Conservation (phyloP, 2,888 invertebrate species). For the Dexiosoma caninum region DNA sequence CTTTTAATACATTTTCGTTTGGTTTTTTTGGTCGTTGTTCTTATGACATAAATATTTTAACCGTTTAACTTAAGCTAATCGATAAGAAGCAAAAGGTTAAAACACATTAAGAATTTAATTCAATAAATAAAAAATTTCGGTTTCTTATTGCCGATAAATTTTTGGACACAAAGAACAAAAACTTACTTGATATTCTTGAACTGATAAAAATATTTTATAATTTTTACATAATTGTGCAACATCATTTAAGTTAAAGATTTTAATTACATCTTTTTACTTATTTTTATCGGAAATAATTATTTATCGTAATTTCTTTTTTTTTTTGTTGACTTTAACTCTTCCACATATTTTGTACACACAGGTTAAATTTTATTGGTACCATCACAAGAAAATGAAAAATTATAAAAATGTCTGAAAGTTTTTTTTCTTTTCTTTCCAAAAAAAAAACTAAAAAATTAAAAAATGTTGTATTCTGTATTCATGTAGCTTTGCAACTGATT, state of each 20-base stretch:
- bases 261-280: neutral
- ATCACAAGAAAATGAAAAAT: slow-evolving; percentile 19
- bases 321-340: neutral
- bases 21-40: slow-evolving; percentile 22
- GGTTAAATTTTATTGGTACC: slow-evolving; percentile 30
- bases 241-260: neutral
- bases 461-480: slow-evolving; percentile 64
- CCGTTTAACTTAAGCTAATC: slow-evolving; percentile 60
- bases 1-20: slow-evolving; percentile 33
- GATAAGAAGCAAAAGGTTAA: slow-evolving; percentile 60
- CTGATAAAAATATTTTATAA: slow-evolving; percentile 4
- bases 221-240: slow-evolving; percentile 41
- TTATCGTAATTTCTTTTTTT: too few relatives aligned
- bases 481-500: slow-evolving; percentile 68
- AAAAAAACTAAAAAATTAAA: slow-evolving; percentile 54
- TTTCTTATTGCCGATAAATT: neutral
- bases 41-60: slow-evolving; percentile 55
- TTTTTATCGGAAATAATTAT: too few relatives aligned
- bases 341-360: slow-evolving; percentile 16
- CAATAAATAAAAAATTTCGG: neutral
- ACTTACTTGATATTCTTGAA: slow-evolving; percentile 31
- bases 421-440: slow-evolving; percentile 34
- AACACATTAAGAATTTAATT: slow-evolving; percentile 39
- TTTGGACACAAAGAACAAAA: slow-evolving; percentile 2
- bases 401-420: slow-evolving; percentile 45